Evolutionary conservation across 2,113 vertebrate species (phyloP), one percentile per base, ranked within the genome.

Genomic region (Gavia stellata): DNA sequence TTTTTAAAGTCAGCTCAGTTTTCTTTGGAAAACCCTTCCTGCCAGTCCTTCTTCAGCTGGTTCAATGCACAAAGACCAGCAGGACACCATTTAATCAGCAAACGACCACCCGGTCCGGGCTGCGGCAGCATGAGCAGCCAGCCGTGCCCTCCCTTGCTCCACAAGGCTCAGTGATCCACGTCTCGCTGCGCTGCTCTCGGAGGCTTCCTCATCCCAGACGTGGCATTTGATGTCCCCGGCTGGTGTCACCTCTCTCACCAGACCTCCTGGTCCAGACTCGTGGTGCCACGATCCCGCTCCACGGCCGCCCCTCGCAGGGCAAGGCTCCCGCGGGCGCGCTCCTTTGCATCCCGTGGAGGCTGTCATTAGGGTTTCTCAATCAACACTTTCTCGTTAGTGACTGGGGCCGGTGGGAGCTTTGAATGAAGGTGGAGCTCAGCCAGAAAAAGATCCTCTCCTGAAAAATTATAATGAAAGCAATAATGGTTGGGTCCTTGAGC

Each of bases 401-500:
- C 86, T 82, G 91, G 55, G 93, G 80, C 91, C 70, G 72, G 65
- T 52, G 90, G 58, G 91, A 95, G 92, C 91, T 96, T 34, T 91
- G 89, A 95, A 50, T 82, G 94, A 92, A 92, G 71, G 74, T 97
- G 95, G 95, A 94, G 84, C 89, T 74, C 31, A 74, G 94, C 86
- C 92, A 95, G 87, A 7, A 65, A 85, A 75, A 70, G 92, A 90
- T 97, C 89, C 85, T 92, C 74, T 95, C 81, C 92, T 88, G 94
- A 96, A 96, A 93, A 96, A 85, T 53, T 73, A 40, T 62, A 95
- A 95, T 91, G 81, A 95, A 95, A 90, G 94, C 97, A 96, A 90
- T 94, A 95, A 85, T 95, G 92, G 94, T 23, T 58, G 71, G 74
- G 81, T 95, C 94, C 96, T 96, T 97, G 95, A 97, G 95, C 93